Percentiles rank a stretch among this genome's conserved stretches.
Conservation (phyloP, 2,797 vertebrate species). For the Ceryle rudis region DNA sequence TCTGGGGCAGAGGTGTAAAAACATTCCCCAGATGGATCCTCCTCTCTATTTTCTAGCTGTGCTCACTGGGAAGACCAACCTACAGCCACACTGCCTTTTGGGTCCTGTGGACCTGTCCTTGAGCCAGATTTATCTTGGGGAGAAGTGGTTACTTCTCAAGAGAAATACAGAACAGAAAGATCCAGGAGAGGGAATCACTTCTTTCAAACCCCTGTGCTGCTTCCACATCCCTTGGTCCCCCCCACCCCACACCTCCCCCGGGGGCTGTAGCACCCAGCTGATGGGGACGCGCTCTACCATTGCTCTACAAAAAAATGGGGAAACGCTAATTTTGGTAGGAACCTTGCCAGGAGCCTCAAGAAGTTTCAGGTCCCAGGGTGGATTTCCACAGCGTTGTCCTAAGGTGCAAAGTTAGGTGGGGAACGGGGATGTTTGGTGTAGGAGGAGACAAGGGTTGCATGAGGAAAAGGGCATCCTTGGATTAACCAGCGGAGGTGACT, state of each 20-base stretch:
- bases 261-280: neutral
- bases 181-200: conserved; percentile 41
- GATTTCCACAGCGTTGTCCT: neutral
- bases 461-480: neutral
- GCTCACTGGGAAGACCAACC: neutral
- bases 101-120: neutral
- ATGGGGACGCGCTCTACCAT: neutral
- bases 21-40: neutral
- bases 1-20: neutral
- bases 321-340: neutral
- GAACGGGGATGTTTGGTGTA: neutral
- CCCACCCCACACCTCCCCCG: neutral
- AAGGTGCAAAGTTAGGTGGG: neutral
- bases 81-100: neutral
- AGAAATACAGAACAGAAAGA: conserved; percentile 74
- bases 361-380: neutral
- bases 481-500: neutral
- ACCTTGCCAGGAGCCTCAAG: neutral
- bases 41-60: fast-evolving
- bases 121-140: conserved; percentile 49
- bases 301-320: neutral
- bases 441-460: neutral
- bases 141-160: conserved; percentile 56
- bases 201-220: neutral
- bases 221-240: conserved; percentile 34